Evolutionary conservation across 2,888 invertebrate genomes (phyloP).

Genomic region (Drosophila barbarae): DNA sequence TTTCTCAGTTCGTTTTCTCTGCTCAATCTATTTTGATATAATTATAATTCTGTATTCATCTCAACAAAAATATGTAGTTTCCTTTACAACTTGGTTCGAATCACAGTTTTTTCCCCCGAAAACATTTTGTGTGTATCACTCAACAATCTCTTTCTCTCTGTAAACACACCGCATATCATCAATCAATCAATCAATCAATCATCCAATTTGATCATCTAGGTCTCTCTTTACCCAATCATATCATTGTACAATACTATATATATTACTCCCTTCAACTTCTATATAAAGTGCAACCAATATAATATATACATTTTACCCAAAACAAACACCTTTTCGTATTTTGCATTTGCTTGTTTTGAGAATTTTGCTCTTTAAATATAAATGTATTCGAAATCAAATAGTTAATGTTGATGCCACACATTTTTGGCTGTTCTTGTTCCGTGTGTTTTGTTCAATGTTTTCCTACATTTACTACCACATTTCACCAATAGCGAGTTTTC

Average conservation of each 20-base stretch:
- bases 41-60: slow-evolving; percentile 14
- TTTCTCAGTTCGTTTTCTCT: slow-evolving; percentile 39
- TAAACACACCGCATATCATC: slow-evolving; percentile 23
- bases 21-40: slow-evolving; percentile 44
- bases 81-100: slow-evolving; percentile 35
- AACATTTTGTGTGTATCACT: slow-evolving; percentile 13
- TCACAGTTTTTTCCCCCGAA: slow-evolving; percentile 15
- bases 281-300: slow-evolving; percentile 36
- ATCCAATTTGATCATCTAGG: slow-evolving; percentile 28
- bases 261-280: slow-evolving; percentile 16
- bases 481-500: slow-evolving; percentile 15
- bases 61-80: slow-evolving; percentile 22
- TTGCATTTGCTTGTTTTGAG: slow-evolving; percentile 67
- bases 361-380: slow-evolving; percentile 30
- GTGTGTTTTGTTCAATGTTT: slow-evolving; percentile 56
- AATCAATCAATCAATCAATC: slow-evolving; percentile 31
- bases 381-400: slow-evolving; percentile 49
- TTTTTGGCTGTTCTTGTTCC: slow-evolving; percentile 35
- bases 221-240: slow-evolving; percentile 22
- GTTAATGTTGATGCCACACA: slow-evolving; percentile 36
- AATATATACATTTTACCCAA: slow-evolving; percentile 25
- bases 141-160: slow-evolving; percentile 9
- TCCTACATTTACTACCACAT: slow-evolving; percentile 29
- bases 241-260: slow-evolving; percentile 37
- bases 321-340: slow-evolving; percentile 42